These are phyloP conservation scores for Drosophila punjabiensis DNA, from an alignment of 1,140 invertebrate genomes.

Conservation along the genomic window DNA sequence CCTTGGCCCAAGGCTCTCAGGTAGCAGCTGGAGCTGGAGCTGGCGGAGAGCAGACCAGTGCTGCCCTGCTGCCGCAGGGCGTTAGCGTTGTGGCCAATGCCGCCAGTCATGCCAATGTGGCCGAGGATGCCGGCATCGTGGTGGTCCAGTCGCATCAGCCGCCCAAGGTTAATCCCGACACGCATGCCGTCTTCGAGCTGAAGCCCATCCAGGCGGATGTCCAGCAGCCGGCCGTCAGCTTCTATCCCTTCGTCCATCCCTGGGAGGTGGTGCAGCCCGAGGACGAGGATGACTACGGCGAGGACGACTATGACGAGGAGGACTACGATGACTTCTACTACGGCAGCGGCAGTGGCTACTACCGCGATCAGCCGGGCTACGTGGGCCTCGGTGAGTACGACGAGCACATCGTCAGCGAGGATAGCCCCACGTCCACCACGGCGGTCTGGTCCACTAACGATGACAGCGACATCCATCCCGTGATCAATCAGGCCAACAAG, in stretches of 20 bases:
- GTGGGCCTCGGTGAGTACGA: slow-evolving; percentile 49
- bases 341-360: slow-evolving; percentile 14
- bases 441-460: slow-evolving; percentile 70
- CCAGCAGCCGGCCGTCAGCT: slow-evolving; percentile 16
- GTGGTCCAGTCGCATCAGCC: slow-evolving; percentile 72
- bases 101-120: slow-evolving; percentile 65
- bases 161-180: slow-evolving; percentile 78
- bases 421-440: slow-evolving; percentile 39
- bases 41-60: neutral
- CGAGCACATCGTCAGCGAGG: slow-evolving; percentile 49
- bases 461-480: slow-evolving; percentile 52
- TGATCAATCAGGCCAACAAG: slow-evolving; percentile 46
- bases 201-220: slow-evolving; percentile 52
- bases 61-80: slow-evolving; percentile 43
- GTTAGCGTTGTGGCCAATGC: slow-evolving; percentile 68
- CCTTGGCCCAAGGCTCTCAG: slow-evolving; percentile 14
- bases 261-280: slow-evolving; percentile 19
- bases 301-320: slow-evolving; percentile 39
- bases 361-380: slow-evolving; percentile 23
- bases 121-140: slow-evolving; percentile 69
- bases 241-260: slow-evolving; percentile 35
- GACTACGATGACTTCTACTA: slow-evolving; percentile 51
- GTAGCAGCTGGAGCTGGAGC: neutral
- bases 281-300: slow-evolving; percentile 32
- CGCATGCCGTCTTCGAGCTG: slow-evolving; percentile 79